Percentiles rank a stretch among this genome's conserved stretches.
These are phyloP conservation scores for Oppia nitens DNA, from an alignment of 1,140 invertebrate genomes.

Conservation along the genomic window DNA sequence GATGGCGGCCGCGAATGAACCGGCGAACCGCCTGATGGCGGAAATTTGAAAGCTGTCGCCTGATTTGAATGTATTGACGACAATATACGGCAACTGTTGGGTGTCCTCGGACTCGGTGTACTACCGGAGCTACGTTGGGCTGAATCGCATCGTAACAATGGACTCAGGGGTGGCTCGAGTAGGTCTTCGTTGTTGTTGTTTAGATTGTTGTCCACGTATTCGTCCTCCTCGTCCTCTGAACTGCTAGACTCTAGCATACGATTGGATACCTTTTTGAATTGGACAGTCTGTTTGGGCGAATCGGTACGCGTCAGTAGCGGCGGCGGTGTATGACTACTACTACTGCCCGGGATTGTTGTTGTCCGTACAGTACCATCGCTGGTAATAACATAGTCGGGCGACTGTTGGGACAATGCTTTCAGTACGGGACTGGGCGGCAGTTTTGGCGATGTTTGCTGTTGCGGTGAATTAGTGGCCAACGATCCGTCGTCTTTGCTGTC, in stretches of 20 bases:
- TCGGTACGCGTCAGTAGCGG: too few relatives aligned
- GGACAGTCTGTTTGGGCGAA: background rate
- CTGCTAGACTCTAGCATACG: background rate
- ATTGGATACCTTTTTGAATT: conserved; percentile 9
- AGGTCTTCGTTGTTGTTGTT: background rate
- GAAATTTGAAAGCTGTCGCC: conserved; percentile 12
- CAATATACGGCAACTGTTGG: conserved; percentile 11
- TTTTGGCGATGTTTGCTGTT: conserved; percentile 9
- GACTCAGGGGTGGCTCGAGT: background rate
- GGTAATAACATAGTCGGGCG: conserved; percentile 1
- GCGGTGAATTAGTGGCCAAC: too few relatives aligned
- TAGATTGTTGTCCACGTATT: background rate
- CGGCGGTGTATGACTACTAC: too few relatives aligned
- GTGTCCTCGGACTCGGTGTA: conserved; percentile 8
- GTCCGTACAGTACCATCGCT: too few relatives aligned
- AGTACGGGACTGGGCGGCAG: conserved; percentile 3
- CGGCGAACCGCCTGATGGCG: conserved; percentile 2
- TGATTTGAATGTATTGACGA: background rate
- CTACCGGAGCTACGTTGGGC: background rate
- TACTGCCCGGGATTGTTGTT: background rate
- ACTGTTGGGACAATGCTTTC: conserved; percentile 5
- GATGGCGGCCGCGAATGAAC: background rate
- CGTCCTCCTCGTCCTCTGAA: conserved; percentile 9
- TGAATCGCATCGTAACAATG: too few relatives aligned
- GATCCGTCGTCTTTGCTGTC: background rate